A percentile compares a stretch with the other conserved stretches of the same genome.
Evolutionary conservation across 2,797 vertebrate species (phyloP).

Genomic region (Phrynocephalus vlangalii): DNA sequence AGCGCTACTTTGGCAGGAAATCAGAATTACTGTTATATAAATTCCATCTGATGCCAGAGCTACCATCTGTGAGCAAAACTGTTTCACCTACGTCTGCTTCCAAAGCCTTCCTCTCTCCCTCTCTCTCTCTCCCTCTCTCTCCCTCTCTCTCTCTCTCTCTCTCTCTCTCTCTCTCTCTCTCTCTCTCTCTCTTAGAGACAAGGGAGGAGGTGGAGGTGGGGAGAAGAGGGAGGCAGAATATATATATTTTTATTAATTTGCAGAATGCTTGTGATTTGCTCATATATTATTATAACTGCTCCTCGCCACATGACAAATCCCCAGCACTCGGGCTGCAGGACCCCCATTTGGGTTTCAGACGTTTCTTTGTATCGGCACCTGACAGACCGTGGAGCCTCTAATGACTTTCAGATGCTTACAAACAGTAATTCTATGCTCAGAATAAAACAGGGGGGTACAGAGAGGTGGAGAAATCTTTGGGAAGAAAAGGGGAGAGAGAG

Average conservation of each 20-base stretch:
- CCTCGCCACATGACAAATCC: conserved; percentile 91
- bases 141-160: no score
- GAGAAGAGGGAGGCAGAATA: conserved; percentile 76
- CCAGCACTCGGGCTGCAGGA: conserved; percentile 82
- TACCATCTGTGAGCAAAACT: conserved; percentile 90
- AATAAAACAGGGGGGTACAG: conserved; percentile 75
- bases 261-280: conserved; percentile 93
- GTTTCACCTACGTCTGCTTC: conserved; percentile 88
- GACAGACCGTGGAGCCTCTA: conserved; percentile 89
- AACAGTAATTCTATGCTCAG: conserved; percentile 89
- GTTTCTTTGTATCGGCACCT: conserved; percentile 87
- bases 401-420: conserved; percentile 95
- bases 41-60: conserved; percentile 91
- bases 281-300: conserved; percentile 94
- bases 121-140: not conserved
- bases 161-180: not conserved
- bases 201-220: conserved; percentile 79
- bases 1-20: conserved; percentile 88
- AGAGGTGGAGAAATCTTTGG: conserved; percentile 66
- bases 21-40: conserved; percentile 93
- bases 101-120: conserved; percentile 76
- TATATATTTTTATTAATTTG: conserved; percentile 87
- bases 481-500: conserved; percentile 60
- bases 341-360: conserved; percentile 88
- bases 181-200: conserved; percentile 68